A percentile compares a stretch with the other conserved stretches of the same genome.
Evolutionary conservation across 2,113 vertebrate species (phyloP).

Genomic region (Neogobius melanostomus): DNA sequence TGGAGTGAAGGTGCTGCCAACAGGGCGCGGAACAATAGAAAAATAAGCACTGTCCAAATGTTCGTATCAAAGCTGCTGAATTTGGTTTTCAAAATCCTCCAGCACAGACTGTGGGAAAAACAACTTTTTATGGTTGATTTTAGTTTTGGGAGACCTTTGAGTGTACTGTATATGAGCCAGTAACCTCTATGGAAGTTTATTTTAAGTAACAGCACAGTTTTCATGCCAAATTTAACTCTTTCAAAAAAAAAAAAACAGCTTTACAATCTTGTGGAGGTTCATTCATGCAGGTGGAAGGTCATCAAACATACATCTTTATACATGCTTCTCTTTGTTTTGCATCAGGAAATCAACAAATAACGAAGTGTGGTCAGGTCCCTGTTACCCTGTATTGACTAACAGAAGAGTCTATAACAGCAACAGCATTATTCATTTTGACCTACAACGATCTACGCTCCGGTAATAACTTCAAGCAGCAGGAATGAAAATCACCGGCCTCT

Average conservation of each 20-base stretch:
- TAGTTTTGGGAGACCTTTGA: not conserved
- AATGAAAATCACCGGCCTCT: slow-evolving; percentile 22
- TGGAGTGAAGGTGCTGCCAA: slow-evolving; percentile 17
- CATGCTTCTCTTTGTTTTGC: not conserved
- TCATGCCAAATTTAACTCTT: not conserved
- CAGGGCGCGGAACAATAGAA: slow-evolving; percentile 53
- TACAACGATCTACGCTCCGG: not conserved
- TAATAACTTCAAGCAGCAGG: slow-evolving; percentile 3
- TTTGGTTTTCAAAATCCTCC: slow-evolving; percentile 17
- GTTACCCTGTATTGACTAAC: not conserved
- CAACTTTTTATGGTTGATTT: not conserved
- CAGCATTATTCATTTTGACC: not conserved
- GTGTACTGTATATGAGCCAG: not conserved
- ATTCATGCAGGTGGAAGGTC: too few species aligned
- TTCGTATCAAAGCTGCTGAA: slow-evolving; percentile 44
- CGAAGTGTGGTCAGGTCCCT: not conserved
- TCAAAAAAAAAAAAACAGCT: not conserved
- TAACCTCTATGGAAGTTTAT: not conserved
- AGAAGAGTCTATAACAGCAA: not conserved
- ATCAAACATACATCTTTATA: too few species aligned
- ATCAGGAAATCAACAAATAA: not conserved
- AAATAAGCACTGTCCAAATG: slow-evolving; percentile 59
- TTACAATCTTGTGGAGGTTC: too few species aligned
- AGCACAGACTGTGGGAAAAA: slow-evolving; percentile 38
- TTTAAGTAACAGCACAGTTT: not conserved